Evolutionary conservation across 92 coral and sea anemone genomes (phyloP), one percentile per base, ranked within the genome.

Genomic region (Parazoanthus swiftii): DNA sequence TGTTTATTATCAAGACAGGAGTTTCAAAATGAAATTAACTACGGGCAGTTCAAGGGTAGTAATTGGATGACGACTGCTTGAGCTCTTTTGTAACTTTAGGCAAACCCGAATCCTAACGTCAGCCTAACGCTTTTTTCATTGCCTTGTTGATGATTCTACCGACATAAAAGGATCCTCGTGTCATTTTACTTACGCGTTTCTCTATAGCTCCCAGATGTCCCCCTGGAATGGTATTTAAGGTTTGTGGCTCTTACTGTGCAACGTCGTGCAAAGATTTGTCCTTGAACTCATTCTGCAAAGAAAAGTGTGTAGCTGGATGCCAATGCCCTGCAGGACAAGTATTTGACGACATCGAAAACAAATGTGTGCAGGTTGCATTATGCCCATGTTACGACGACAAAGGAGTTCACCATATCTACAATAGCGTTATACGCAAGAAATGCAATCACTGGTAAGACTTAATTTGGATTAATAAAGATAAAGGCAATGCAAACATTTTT

Each of bases 281-380:
- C 23, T 23, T 20, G n/a, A 81, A 80, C n/a, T 66, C 66, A 48
- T 72, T 29, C 76, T 80, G 86, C 20, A 54, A 37, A 35, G 90
- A 89, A 58, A 86, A 89, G 72, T 89, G 91, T 39, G 44, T 72
- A 23, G 88, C 81, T 74, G 91, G 91, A 82, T 89, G 91, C 71
- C 86, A 72, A 43, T 89, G 91, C 48, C 83, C 91, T 10, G 48
- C 70, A 14, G 91, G 91, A 56, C 42, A 86, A 51, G 3, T 89
- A 8, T 75, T 82, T 36, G 80, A 76, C 35, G 75, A 74, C 18
- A 79, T 74, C 20, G 83, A 89, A 39, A 81, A 89, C 21, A 66
- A 73, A 18, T 89, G 91, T 82, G 86, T 89, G 16, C 56, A 80
- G 33, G 29, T 71, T 25, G 59, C 76, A 7, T 36, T 44, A n/a